phyloP scores from a whole-genome alignment of 2,797 vertebrate species.

The Takifugu ocellatus region DNA sequence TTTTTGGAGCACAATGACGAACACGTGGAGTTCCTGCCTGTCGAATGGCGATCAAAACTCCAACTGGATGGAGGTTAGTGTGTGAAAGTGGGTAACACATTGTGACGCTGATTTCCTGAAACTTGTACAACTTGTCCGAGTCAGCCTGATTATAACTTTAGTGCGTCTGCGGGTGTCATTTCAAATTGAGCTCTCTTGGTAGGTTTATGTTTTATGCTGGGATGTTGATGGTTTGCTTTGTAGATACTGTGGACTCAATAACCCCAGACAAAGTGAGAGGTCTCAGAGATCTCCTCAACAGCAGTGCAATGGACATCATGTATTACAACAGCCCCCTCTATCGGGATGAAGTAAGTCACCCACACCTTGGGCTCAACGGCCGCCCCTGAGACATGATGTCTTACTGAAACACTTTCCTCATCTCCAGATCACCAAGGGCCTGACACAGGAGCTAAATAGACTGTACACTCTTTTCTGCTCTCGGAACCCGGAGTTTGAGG shows the following conservation, averaged over 20 bases:
- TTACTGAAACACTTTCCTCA: not conserved
- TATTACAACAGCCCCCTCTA: slow-evolving; percentile 99
- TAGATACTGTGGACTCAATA: slow-evolving; percentile 97
- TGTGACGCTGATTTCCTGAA: not conserved
- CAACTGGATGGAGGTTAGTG: slow-evolving; percentile 90
- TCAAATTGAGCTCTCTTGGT: not conserved
- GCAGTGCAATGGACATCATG: slow-evolving; percentile 99
- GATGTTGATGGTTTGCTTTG: slow-evolving; percentile 17
- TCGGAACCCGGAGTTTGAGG: slow-evolving; percentile 92
- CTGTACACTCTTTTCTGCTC: slow-evolving; percentile 94
- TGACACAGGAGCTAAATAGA: slow-evolving; percentile 94
- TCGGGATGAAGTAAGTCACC: slow-evolving; percentile 85
- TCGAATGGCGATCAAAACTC: slow-evolving; percentile 97
- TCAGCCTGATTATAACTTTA: too few species aligned
- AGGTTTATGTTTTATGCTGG: not conserved
- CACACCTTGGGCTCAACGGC: not conserved
- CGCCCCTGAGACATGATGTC: accelerated
- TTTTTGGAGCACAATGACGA: slow-evolving; percentile 86
- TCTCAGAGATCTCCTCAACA: slow-evolving; percentile 94
- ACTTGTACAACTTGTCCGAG: too few species aligned
- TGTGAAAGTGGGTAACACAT: not conserved
- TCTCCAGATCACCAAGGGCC: slow-evolving; percentile 89
- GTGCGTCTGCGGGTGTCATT: too few species aligned
- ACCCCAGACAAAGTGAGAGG: slow-evolving; percentile 97
- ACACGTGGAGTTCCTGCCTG: slow-evolving; percentile 95